Conservation (phyloP, 2,888 invertebrate genomes). For the Thereva nobilitata region DNA sequence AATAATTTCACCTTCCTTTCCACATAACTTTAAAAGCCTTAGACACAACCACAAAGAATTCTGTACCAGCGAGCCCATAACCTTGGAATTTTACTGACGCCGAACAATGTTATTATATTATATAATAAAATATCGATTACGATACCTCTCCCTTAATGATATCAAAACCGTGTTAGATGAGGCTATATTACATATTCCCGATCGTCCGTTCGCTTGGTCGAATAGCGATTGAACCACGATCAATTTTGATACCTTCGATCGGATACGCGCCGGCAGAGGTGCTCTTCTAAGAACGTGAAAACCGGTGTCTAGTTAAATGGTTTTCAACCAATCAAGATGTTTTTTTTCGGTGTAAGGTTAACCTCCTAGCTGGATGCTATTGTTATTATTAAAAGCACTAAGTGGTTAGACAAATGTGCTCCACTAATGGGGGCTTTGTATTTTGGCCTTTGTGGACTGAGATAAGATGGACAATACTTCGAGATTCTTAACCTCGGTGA, state of each 20-base stretch:
- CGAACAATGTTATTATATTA: constrained; percentile 30
- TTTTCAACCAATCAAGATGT: constrained; percentile 8
- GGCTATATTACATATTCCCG: not conserved
- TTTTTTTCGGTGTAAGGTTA: constrained; percentile 1
- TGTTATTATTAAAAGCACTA: too few species aligned
- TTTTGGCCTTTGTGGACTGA: not conserved
- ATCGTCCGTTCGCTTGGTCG: not conserved
- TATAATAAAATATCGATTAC: constrained; percentile 39
- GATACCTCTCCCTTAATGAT: constrained; percentile 31
- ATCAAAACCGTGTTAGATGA: constrained; percentile 10
- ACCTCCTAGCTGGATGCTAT: not conserved
- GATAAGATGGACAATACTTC: not conserved
- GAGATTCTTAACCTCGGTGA: not conserved
- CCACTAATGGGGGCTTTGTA: constrained; percentile 11
- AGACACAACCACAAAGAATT: too few species aligned
- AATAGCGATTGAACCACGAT: too few species aligned
- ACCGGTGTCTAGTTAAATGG: constrained; percentile 4
- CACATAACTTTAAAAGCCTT: too few species aligned
- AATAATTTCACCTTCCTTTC: too few species aligned
- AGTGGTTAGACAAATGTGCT: constrained; percentile 5
- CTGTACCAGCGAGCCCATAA: too few species aligned
- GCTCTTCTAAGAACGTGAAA: not conserved
- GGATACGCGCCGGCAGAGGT: not conserved
- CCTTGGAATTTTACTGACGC: too few species aligned
- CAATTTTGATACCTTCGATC: not conserved